Percentiles rank a stretch among this genome's conserved stretches.
Evolutionary conservation across 2,888 invertebrate species (phyloP).

Genomic region (Acanthosoma haemorrhoidale): DNA sequence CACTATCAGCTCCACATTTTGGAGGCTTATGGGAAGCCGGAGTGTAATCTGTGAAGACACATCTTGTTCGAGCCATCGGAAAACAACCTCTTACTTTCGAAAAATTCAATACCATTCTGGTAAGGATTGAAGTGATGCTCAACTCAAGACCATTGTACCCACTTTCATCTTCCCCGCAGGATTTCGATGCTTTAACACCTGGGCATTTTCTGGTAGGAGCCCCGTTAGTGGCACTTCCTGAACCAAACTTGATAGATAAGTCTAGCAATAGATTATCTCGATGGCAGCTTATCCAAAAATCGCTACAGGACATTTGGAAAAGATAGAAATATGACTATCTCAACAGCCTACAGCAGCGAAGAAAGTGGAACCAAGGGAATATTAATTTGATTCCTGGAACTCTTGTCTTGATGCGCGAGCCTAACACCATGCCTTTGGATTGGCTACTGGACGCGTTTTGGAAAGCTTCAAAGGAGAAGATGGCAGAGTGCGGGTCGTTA

Average conservation of each 20-base stretch:
- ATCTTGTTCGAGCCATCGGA: constrained; percentile 20
- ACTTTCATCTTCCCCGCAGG: constrained; percentile 15
- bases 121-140: constrained; percentile 25
- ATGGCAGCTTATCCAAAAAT: constrained; percentile 1
- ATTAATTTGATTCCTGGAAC: not conserved
- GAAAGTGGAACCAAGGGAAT: not conserved
- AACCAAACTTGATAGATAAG: not conserved
- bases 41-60: constrained; percentile 27
- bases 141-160: constrained; percentile 28
- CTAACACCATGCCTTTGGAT: not conserved
- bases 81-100: constrained; percentile 9
- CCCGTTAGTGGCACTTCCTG: not conserved
- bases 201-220: not conserved
- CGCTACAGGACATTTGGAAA: constrained; percentile 22
- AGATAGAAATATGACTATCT: constrained; percentile 28
- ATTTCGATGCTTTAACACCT: not conserved
- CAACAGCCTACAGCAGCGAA: not conserved
- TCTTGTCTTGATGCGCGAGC: not conserved
- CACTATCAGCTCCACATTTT: constrained; percentile 20
- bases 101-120: constrained; percentile 20
- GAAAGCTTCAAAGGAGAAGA: not conserved
- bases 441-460: too few relatives aligned
- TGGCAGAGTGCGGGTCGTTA: not conserved
- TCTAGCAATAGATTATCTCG: not conserved
- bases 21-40: constrained; percentile 28